Evolutionary conservation across 2,888 invertebrate species (phyloP), one percentile per base, ranked within the genome.

Genomic region (Cyrtodaria siliqua): DNA sequence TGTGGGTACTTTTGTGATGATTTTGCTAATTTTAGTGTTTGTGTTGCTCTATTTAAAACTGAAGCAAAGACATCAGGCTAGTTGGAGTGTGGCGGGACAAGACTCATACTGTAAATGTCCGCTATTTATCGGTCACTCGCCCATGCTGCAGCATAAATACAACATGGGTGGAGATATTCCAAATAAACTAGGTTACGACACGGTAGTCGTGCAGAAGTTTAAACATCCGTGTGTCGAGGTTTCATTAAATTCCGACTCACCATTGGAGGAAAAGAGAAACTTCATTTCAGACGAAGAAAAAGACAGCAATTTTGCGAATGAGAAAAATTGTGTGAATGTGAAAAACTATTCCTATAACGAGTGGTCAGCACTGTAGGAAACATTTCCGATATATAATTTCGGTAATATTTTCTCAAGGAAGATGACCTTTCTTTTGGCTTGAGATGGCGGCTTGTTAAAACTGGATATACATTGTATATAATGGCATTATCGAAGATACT

Each of bases 11-110:
- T 62, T 85, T 26, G 68, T 85, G 8, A 66, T 83, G 40, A 49
- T 88, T 42, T 60, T 85, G 42, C 71, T 85, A 9, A 69, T 86
- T 42, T 67, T 78, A 23, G 76, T 86, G 33, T 74, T 84, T 44
- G 53, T 87, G 8, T 59, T 88, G 42, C 71, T 86, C 3, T 81
- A 81, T 61, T 47, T 77, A 26, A 81, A 81, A 64, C 64, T 81
- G 20, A 81, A 81, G 73, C 80, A 81, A 57, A 70, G 59, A 26
- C 77, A 81, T 40, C 68, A 66, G 26, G 81, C 81, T 18, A 77
- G 74, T 59, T 81, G 81, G 81, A 78, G 73, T 23, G 62, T 80
- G 12, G 76, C 80, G 49, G 76, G 73, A 24, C 80, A 76, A 55
- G 80, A 80, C 73, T 62, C 76, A 16, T 80, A 76, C 53, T 80